Conservation (phyloP, 2,888 invertebrate species). For the Tyria jacobaeae region DNA sequence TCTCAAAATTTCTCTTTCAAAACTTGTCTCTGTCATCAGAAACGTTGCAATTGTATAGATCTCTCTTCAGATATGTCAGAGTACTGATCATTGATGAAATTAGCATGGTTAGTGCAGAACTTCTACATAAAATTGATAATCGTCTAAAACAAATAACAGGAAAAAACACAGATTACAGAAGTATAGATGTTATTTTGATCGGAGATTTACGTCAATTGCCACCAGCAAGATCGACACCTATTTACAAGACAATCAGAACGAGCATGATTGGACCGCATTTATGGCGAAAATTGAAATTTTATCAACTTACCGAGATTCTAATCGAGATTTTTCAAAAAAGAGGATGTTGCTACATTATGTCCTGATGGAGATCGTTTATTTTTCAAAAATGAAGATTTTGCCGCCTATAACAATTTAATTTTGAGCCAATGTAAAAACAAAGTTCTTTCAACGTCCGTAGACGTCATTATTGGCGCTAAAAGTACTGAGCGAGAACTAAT, state of each 20-base stretch:
- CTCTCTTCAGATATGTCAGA: conserved; percentile 1
- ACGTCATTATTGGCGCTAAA: conserved; percentile 24
- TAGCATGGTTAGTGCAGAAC: conserved; percentile 2
- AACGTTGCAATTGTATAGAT: background rate
- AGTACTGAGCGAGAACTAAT: conserved; percentile 29
- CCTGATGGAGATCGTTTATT: conserved; percentile 36
- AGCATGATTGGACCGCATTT: conserved; percentile 24
- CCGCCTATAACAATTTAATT: conserved; percentile 21
- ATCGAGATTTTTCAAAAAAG: conserved; percentile 26
- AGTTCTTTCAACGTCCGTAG: conserved; percentile 6
- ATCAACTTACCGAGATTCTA: conserved; percentile 25
- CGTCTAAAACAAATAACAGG: conserved; percentile 54
- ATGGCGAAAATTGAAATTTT: conserved; percentile 37
- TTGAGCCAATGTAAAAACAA: conserved; percentile 3
- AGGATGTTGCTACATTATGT: conserved; percentile 28
- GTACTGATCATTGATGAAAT: conserved; percentile 4
- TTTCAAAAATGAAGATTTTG: conserved; percentile 31
- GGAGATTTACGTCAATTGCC: conserved; percentile 50
- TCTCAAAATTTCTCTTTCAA: background rate
- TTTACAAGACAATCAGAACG: conserved; percentile 17
- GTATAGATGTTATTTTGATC: conserved; percentile 43
- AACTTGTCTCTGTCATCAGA: background rate
- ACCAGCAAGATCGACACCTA: conserved; percentile 51
- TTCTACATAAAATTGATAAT: conserved; percentile 6
- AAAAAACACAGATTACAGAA: conserved; percentile 34